phyloP scores from a whole-genome alignment of 2,888 invertebrate species.

The Ethmia dodecea region DNA sequence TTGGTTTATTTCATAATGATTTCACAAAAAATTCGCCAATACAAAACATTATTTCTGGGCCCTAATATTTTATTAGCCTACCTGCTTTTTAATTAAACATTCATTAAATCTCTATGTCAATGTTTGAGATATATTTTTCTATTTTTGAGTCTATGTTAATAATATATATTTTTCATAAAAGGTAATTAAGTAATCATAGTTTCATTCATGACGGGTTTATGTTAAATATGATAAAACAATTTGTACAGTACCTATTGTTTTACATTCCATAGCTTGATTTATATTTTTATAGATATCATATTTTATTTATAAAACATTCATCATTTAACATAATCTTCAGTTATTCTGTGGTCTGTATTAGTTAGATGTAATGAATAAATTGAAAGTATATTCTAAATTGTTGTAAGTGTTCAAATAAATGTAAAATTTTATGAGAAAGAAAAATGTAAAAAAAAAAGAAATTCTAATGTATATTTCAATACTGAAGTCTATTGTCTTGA shows the following conservation, averaged over 20 bases:
- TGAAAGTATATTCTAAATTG: slow-evolving; percentile 69
- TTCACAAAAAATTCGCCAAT: too few relatives aligned
- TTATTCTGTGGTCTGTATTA: slow-evolving; percentile 36
- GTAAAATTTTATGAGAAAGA: slow-evolving; percentile 60
- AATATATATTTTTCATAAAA: too few relatives aligned
- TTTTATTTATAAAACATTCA: background rate
- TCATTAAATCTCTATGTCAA: too few relatives aligned
- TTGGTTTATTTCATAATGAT: too few relatives aligned
- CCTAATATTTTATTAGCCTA: too few relatives aligned
- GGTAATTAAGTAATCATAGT: too few relatives aligned
- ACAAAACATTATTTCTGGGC: too few relatives aligned
- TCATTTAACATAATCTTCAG: background rate
- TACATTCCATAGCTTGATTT: slow-evolving; percentile 16
- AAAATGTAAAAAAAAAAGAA: slow-evolving; percentile 34
- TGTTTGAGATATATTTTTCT: too few relatives aligned
- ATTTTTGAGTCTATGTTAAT: too few relatives aligned
- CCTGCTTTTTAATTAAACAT: too few relatives aligned
- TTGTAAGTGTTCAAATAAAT: slow-evolving; percentile 69
- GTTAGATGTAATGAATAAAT: slow-evolving; percentile 31
- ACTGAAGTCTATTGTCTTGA: slow-evolving; percentile 34
- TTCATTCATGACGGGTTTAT: too few relatives aligned
- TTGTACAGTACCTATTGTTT: background rate
- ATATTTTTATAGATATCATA: slow-evolving; percentile 10
- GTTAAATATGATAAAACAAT: too few relatives aligned
- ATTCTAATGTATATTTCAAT: slow-evolving; percentile 35